A percentile compares a stretch with the other conserved stretches of the same genome.
Conservation (phyloP, 2,113 vertebrate species). For the Lonchura striata region DNA sequence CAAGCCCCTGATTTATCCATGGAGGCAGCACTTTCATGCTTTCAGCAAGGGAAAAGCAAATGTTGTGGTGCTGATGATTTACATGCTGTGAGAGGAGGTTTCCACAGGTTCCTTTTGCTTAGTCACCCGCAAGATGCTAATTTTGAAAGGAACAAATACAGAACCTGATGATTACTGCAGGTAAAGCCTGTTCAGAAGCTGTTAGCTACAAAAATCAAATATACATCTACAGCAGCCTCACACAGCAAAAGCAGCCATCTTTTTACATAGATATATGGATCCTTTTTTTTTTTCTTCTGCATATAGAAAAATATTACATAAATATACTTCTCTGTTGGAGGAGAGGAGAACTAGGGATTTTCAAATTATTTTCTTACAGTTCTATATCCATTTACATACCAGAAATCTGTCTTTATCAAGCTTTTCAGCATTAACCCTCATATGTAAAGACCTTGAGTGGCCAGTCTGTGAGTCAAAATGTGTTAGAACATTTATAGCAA, state of each 20-base stretch:
- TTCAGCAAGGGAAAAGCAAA: not conserved
- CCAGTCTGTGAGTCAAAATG: not conserved
- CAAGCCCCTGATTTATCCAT: not conserved
- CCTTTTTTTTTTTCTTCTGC: not conserved
- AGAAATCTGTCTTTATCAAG: not conserved
- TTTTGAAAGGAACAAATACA: not conserved
- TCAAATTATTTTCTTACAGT: not conserved
- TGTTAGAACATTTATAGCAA: not conserved
- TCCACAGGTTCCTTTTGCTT: not conserved
- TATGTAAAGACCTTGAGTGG: not conserved
- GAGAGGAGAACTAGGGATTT: not conserved
- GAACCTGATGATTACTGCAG: not conserved
- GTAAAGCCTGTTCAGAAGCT: not conserved
- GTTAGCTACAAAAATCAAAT: not conserved
- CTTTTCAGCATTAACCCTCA: not conserved
- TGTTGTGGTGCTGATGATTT: not conserved
- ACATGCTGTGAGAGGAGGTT: not conserved
- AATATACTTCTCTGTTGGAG: not conserved
- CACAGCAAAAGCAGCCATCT: not conserved
- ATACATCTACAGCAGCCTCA: not conserved
- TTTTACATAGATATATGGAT: not conserved
- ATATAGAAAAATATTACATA: not conserved
- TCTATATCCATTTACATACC: not conserved
- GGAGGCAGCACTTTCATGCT: not conserved
- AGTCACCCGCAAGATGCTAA: not conserved